Conservation (phyloP, 2,797 vertebrate species). For the Salmo trutta region DNA sequence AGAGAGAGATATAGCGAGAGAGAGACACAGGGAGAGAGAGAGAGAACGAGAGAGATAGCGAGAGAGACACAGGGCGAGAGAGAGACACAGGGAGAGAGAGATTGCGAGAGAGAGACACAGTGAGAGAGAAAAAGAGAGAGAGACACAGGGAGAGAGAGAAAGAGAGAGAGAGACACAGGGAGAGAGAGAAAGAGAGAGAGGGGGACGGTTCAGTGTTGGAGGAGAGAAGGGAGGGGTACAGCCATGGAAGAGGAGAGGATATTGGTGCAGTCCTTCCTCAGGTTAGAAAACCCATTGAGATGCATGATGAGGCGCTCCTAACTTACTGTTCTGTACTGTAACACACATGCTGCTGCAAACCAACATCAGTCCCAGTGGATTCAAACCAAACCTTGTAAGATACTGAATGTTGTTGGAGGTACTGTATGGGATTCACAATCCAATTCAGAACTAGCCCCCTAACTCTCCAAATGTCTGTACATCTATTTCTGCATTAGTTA, state of each 20-base stretch:
- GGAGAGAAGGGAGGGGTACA: conserved; percentile 11
- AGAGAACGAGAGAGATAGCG: too few species aligned
- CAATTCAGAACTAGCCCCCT: too few species aligned
- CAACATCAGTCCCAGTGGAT: neutral
- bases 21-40: too few species aligned
- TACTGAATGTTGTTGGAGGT: too few species aligned
- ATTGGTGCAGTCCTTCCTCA: conserved; percentile 43
- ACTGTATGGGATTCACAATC: too few species aligned
- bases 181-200: conserved; percentile 7
- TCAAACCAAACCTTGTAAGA: neutral
- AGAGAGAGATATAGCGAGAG: too few species aligned
- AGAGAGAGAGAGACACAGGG: neutral
- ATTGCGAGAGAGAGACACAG: too few species aligned
- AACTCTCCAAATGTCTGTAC: neutral
- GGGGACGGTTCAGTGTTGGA: conserved; percentile 33
- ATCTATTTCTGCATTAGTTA: neutral
- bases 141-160: too few species aligned
- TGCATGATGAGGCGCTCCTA: conserved; percentile 32
- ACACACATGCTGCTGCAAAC: neutral
- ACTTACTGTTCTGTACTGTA: neutral
- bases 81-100: too few species aligned
- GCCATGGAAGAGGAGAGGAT: conserved; percentile 22
- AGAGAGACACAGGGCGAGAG: too few species aligned
- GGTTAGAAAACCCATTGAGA: conserved; percentile 35
- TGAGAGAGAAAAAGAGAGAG: too few species aligned